Evolutionary conservation across 1,140 invertebrate genomes (phyloP), one percentile per base, ranked within the genome.

Genomic region (Diorhabda sublineata): DNA sequence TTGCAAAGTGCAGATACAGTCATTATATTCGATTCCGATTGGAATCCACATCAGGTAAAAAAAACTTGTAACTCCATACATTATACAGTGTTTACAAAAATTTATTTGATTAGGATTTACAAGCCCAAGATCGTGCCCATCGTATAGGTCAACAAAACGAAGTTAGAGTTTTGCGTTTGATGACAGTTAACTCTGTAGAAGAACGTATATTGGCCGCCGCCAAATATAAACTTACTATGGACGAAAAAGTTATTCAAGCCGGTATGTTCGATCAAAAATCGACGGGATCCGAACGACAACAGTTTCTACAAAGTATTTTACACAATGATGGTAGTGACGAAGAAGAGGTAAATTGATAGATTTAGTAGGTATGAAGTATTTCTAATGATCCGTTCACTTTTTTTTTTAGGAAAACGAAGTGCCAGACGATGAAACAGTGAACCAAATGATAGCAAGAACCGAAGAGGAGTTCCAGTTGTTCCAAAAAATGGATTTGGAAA

Each of bases 241-340:
- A 99, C 81, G 97, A 99, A 79, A 99, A 99, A 81, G 97, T 99
- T 69, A 99, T 99, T 79, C 98, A 99, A 81, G 97, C 97, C 69
- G 98, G 98, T 81, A 99, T 98, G 96, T 99, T 99, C 82, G 97
- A 99, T 87, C 96, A 99, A 76, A 98, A 98, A 79, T 98, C 97
- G 0, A 99, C 98, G 0, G 96, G 96, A 2, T 91, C 90, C n/a
- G 98, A 99, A 78, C 85, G 98, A 66, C 92, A 96, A 74, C 94
- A 98, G 80, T 98, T 99, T 81, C 83, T 99, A 59, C 95, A 98
- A 77, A 93, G 90, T 68, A 96, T 99, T 76, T 85, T 99, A 45
- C 92, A 95, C 82, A 94, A 97, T 81, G 93, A 96, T 74, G 95
- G 96, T 66, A 92, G 90, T 69, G 96, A 97, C 68, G 94, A 96